These are phyloP conservation scores for Salvelinus namaycush DNA, from an alignment of 2,113 vertebrate species.

Conservation along the genomic window DNA sequence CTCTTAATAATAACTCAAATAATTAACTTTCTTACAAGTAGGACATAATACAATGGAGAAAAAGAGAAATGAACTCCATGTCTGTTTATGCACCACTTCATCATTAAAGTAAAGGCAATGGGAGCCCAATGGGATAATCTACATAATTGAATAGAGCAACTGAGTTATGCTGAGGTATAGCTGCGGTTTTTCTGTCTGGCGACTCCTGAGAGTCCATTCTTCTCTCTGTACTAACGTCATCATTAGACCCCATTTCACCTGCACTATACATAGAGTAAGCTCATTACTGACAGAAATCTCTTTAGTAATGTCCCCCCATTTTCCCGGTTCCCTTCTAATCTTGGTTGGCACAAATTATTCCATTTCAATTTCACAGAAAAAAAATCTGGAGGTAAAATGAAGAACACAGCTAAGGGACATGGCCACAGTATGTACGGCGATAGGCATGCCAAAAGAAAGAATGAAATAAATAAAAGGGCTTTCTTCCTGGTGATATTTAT, in stretches of 20 bases:
- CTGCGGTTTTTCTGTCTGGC: constrained; percentile 47
- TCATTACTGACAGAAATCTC: constrained; percentile 75
- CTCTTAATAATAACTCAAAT: constrained; percentile 68
- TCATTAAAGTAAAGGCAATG: constrained; percentile 73
- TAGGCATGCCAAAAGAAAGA: constrained; percentile 72
- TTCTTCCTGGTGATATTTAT: constrained; percentile 47
- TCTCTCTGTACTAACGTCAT: constrained; percentile 66
- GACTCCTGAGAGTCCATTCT: constrained; percentile 64
- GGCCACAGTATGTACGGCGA: constrained; percentile 69
- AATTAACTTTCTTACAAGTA: constrained; percentile 68
- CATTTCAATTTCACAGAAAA: constrained; percentile 61
- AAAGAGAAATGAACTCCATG: constrained; percentile 50
- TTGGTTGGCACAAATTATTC: constrained; percentile 70
- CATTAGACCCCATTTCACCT: constrained; percentile 69
- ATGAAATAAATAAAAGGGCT: constrained; percentile 67
- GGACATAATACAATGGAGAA: constrained; percentile 42
- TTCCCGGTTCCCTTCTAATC: constrained; percentile 65
- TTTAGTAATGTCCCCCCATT: constrained; percentile 62
- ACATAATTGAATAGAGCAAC: constrained; percentile 73
- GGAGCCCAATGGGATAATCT: constrained; percentile 62
- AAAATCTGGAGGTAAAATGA: constrained; percentile 38
- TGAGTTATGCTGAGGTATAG: constrained; percentile 49
- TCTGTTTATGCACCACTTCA: constrained; percentile 69
- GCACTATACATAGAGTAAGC: constrained; percentile 66
- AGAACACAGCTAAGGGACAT: constrained; percentile 58